Evolutionary conservation across 2,113 vertebrate species (phyloP), one percentile per base, ranked within the genome.

Genomic region (Menidia beryllina): DNA sequence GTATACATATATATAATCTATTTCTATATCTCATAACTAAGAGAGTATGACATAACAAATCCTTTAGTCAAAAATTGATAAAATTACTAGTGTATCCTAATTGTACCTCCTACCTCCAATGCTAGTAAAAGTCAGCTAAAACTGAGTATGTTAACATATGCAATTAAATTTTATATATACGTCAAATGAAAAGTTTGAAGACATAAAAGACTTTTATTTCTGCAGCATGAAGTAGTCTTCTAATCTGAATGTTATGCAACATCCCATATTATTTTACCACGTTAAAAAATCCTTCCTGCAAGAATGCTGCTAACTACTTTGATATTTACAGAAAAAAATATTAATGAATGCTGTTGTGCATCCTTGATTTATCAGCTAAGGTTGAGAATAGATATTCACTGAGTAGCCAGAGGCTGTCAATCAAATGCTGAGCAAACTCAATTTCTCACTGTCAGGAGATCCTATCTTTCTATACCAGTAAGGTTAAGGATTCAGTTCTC

Each of bases 401-500:
- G 30, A 5, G 10, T 34, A 10, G 30, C 10, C 30, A 34, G 10
- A 34, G 30, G 5, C 48, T 49, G 4, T n/a, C 45, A 49, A 17
- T 57, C 21, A 83, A 72, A 87, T 51, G 41, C 72, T 82, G 69
- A 74, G 65, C 53, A 81, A 79, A 79, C 88, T 69, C 72, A 65
- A n/a, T n/a, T 34, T 34, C 10, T 34, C 85, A 86, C 67, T 68
- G 76, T 90, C 80, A 89, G 85, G 83, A 79, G 56, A 77, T 70
- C 69, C 83, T 69, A 65, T 21, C 72, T 81, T 79, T 90, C 85
- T 88, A 79, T 95, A 94, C 95, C 93, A 95, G 94, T 95, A 93
- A 95, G 95, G 95, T 96, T 96, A 94, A 95, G 92, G 89, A 90
- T 77, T 94, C 93, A 95, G 95, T 93, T 97, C 96, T 97, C 96